These are phyloP conservation scores for Hystrix cristata DNA, from an alignment of 2,113 vertebrate genomes.

Conservation along the genomic window DNA sequence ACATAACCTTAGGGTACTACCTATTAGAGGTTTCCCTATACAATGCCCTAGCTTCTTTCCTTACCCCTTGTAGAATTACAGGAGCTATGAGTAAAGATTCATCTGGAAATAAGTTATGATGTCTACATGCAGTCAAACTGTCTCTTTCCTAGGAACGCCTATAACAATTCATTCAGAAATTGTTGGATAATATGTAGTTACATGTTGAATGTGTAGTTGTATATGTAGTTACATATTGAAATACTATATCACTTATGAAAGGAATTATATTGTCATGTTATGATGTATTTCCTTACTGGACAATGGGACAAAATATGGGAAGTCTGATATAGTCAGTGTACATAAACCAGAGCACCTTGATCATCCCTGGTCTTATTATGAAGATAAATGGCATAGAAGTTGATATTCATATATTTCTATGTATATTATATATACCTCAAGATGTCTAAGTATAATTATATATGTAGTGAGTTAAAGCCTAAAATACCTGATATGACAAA, in stretches of 20 bases:
- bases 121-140: not conserved
- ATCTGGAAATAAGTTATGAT: constrained; percentile 46
- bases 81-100: constrained; percentile 23
- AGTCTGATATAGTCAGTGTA: constrained; percentile 2
- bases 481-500: constrained; percentile 53
- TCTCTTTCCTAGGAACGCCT: constrained; percentile 1
- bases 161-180: not conserved
- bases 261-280: constrained; percentile 31
- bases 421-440: not conserved
- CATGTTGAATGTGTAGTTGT: constrained; percentile 42
- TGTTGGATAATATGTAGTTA: constrained; percentile 25
- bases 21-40: not conserved
- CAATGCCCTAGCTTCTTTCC: not conserved
- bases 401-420: constrained; percentile 6
- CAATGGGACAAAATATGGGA: constrained; percentile 48
- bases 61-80: constrained; percentile 42
- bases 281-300: constrained; percentile 4
- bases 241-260: constrained; percentile 55
- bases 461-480: not conserved
- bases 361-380: constrained; percentile 33
- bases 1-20: not conserved
- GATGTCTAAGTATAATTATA: not conserved
- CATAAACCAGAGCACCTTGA: not conserved
- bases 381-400: constrained; percentile 40
- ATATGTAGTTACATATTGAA: constrained; percentile 46